A percentile compares a stretch with the other conserved stretches of the same genome.
These are phyloP conservation scores for Spizella passerina DNA, from an alignment of 2,797 vertebrate species.

Conservation along the genomic window DNA sequence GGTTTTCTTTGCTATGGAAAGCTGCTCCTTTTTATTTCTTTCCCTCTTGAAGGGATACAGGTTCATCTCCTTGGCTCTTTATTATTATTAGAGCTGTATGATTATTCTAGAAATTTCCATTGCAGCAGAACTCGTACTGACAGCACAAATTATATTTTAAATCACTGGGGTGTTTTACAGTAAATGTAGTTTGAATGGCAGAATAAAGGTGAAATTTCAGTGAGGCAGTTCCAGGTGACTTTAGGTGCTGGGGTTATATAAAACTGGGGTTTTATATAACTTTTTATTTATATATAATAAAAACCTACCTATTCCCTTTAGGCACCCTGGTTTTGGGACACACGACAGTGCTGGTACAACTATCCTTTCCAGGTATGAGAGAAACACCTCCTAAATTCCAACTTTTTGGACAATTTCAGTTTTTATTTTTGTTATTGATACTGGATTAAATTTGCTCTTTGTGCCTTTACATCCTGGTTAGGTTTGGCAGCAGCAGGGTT, in stretches of 20 bases:
- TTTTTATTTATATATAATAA: not conserved
- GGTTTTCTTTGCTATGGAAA: not conserved
- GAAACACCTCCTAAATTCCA: not conserved
- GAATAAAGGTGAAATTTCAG: not conserved
- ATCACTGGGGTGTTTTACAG: not conserved
- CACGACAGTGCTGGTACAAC: conserved; percentile 92
- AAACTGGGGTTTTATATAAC: not conserved
- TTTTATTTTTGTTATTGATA: not conserved
- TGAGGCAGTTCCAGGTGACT: not conserved
- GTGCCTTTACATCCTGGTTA: not conserved
- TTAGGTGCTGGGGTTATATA: not conserved
- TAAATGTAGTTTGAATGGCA: not conserved
- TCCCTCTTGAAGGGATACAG: not conserved
- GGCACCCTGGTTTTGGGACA: conserved; percentile 96
- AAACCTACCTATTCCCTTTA: conserved; percentile 41
- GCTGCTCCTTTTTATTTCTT: not conserved
- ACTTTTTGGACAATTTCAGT: not conserved
- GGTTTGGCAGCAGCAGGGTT: not conserved
- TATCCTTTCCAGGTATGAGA: conserved; percentile 92
- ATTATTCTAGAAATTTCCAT: not conserved
- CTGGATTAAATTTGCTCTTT: not conserved
- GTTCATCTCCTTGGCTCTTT: not conserved
- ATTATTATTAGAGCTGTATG: not conserved
- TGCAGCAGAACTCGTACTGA: not conserved
- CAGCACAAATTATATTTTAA: not conserved